Evolutionary conservation across 2,797 vertebrate species (phyloP).

Genomic region (Sphaeramia orbicularis): DNA sequence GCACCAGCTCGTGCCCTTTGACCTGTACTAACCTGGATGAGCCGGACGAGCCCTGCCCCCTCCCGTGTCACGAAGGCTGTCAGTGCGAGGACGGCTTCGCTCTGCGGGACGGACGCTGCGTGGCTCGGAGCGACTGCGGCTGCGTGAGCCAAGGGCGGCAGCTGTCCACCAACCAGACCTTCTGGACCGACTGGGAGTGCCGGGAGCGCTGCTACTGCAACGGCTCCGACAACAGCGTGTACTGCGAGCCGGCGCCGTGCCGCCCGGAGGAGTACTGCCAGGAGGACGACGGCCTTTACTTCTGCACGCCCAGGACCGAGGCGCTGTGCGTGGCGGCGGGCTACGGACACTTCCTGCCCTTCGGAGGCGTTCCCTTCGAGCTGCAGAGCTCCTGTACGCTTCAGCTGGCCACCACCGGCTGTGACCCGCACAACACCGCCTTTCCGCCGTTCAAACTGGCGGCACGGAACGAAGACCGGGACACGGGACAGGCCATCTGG

Average conservation of each 20-base stretch:
- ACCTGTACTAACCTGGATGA: slow-evolving; percentile 90
- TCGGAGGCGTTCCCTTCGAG: slow-evolving; percentile 93
- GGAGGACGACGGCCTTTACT: slow-evolving; percentile 89
- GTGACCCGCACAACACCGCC: slow-evolving; percentile 50
- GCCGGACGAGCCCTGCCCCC: slow-evolving; percentile 82
- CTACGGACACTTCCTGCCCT: slow-evolving; percentile 95
- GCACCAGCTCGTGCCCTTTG: slow-evolving; percentile 90
- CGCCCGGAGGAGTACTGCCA: slow-evolving; percentile 92
- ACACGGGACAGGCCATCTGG: slow-evolving; percentile 95
- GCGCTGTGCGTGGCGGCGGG: slow-evolving; percentile 93
- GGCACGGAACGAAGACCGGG: slow-evolving; percentile 93
- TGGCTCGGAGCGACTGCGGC: slow-evolving; percentile 92
- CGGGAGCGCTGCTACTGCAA: slow-evolving; percentile 98
- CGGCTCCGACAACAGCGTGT: slow-evolving; percentile 93
- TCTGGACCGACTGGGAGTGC: slow-evolving; percentile 96
- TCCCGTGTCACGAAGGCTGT: slow-evolving; percentile 93
- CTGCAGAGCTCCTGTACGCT: slow-evolving; percentile 95
- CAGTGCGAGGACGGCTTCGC: slow-evolving; percentile 93
- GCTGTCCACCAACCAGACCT: slow-evolving; percentile 94
- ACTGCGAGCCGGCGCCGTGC: slow-evolving; percentile 91
- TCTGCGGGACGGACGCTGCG: slow-evolving; percentile 87
- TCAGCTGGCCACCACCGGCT: slow-evolving; percentile 88
- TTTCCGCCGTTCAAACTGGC: slow-evolving; percentile 89
- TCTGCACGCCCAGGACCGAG: slow-evolving; percentile 90
- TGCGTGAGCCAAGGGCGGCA: slow-evolving; percentile 91